phyloP scores from a whole-genome alignment of 2,888 invertebrate species.

The Cantharis flavilabris region DNA sequence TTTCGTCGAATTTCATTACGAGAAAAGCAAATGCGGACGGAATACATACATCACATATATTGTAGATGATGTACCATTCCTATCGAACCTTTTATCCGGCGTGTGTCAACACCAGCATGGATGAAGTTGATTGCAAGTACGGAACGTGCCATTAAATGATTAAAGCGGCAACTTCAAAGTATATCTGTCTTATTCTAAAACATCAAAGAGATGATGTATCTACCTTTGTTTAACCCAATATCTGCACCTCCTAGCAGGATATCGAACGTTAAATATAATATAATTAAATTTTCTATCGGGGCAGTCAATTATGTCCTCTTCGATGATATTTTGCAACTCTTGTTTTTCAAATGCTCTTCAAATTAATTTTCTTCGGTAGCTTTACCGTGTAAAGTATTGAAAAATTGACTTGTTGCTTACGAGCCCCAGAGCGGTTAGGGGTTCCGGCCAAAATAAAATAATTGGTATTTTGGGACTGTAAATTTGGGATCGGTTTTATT shows the following conservation, averaged over 20 bases:
- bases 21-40: not conserved
- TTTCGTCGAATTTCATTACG: not conserved
- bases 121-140: constrained; percentile 32
- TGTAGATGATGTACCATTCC: not conserved
- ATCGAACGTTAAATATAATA: constrained; percentile 16
- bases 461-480: not conserved
- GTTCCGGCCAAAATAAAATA: not conserved
- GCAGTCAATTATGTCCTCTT: not conserved
- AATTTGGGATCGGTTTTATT: not conserved
- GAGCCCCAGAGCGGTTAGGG: not conserved
- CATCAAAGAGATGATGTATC: constrained; percentile 29
- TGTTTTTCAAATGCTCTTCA: not conserved
- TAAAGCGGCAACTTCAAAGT: constrained; percentile 42
- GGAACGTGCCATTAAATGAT: constrained; percentile 41
- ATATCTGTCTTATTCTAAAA: constrained; percentile 20
- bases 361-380: not conserved
- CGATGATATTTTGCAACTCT: too few relatives aligned
- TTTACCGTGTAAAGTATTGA: not conserved
- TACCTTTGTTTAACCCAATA: constrained; percentile 17
- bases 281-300: not conserved
- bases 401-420: not conserved
- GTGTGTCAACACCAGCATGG: constrained; percentile 31
- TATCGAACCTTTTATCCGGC: constrained; percentile 5
- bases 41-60: not conserved
- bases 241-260: not conserved